Base-by-base conservation (phyloP, 2,113 vertebrate genomes). In the Tachuris rubrigastra region DNA sequence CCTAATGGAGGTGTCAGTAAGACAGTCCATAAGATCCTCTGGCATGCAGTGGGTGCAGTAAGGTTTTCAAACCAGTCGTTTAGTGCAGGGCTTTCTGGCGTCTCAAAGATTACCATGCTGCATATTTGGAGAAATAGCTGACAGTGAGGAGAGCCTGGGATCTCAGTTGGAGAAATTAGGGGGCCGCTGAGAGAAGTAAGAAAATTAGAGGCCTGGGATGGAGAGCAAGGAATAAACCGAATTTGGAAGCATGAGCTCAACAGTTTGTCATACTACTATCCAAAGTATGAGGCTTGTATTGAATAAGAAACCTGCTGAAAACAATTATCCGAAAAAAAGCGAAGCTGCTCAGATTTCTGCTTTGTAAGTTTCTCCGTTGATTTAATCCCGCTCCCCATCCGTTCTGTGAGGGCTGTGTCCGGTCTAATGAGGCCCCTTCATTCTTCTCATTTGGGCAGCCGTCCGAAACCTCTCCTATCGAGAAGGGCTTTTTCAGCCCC, bases 291-390 rank as follows among this genome's bases (percentile, higher is more conserved):
- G 56, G 72, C 69, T 89, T 97, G 69, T 90, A 87, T 89, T 1
- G 0, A 89, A 46, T 90, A 89, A 94, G 73, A 93, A 94, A 83
- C 78, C 87, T 90, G 83, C 80, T 97, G 96, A 95, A 96, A 94
- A 85, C 55, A 95, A 92, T 91, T 96, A 96, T 52, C 85, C 75
- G 86, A 65, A 95, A 95, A 91, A 90, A 93, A 94, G 89, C 83
- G 62, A 85, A 96, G 89, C 90, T 88, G 77, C 75, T 96, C 80
- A 19, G 9, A 50, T 91, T 95, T 89, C 81, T 95, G 35, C 71
- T 91, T 79, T 75, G 15, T 94, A 91, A 73, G 50, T 76, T 89
- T 69, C 85, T 87, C 28, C 1, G 0, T 41, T 93, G 66, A 68
- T 72, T 89, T 87, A 87, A 85, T 75, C 56, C 67, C 30, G 24